phyloP scores from a whole-genome alignment of 1,140 invertebrate species.

The Heterodera carotae region DNA sequence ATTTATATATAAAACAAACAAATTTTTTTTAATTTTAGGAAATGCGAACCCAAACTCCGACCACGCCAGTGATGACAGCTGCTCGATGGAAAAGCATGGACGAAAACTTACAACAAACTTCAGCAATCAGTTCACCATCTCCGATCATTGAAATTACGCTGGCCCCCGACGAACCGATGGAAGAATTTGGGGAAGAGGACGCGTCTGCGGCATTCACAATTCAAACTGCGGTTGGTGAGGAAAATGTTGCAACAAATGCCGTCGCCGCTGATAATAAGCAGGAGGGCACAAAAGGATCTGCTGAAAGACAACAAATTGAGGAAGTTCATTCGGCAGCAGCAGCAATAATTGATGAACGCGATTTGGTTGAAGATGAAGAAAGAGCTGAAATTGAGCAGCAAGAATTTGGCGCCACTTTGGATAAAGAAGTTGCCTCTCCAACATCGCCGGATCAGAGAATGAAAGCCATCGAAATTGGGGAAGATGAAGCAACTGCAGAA shows the following conservation, averaged over 20 bases:
- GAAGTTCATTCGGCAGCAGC: too few species aligned
- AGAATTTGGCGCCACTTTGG: too few species aligned
- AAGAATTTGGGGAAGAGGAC: neutral
- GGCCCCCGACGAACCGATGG: slow-evolving; percentile 14
- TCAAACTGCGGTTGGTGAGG: too few species aligned
- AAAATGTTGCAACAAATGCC: neutral
- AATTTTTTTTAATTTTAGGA: neutral
- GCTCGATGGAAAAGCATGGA: slow-evolving; percentile 27
- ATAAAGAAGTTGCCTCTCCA: neutral
- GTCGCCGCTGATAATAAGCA: neutral
- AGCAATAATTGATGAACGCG: neutral
- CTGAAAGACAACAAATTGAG: neutral
- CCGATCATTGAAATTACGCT: slow-evolving; percentile 28
- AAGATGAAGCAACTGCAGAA: neutral
- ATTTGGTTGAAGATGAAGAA: neutral
- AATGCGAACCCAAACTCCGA: neutral
- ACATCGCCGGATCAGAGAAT: neutral
- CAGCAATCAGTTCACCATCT: slow-evolving; percentile 7
- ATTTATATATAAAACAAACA: neutral
- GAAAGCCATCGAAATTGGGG: neutral
- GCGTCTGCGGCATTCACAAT: too few species aligned
- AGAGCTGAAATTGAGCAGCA: too few species aligned
- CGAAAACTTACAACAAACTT: slow-evolving; percentile 12
- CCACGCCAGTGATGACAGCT: slow-evolving; percentile 18
- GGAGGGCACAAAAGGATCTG: too few species aligned